Percentiles rank a stretch among this genome's conserved stretches.
phyloP scores from a whole-genome alignment of 2,888 invertebrate species.

The Lamellibrachia satsuma region DNA sequence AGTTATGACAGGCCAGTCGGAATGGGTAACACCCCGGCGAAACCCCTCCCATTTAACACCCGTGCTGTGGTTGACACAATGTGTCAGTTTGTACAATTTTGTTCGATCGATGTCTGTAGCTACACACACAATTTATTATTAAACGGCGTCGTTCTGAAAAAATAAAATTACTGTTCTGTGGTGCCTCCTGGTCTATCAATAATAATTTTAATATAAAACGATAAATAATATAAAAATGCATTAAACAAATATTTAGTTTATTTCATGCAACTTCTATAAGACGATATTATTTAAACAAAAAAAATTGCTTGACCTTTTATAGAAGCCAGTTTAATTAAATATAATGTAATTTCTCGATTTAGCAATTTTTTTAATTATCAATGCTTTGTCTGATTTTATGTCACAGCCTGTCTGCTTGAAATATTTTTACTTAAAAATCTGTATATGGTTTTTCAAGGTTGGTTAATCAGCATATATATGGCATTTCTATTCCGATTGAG shows the following conservation, averaged over 20 bases:
- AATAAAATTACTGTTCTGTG: background rate
- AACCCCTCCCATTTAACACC: slow-evolving; percentile 17
- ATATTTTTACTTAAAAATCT: too few relatives aligned
- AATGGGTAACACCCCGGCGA: slow-evolving; percentile 9
- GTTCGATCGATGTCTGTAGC: background rate
- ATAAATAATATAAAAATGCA: background rate
- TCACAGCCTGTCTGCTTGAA: too few relatives aligned
- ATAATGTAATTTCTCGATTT: too few relatives aligned
- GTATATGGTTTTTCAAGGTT: too few relatives aligned
- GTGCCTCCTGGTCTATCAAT: background rate
- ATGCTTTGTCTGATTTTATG: too few relatives aligned
- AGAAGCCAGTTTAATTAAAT: too few relatives aligned
- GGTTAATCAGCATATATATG: too few relatives aligned
- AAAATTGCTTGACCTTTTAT: too few relatives aligned
- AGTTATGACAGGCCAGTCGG: background rate
- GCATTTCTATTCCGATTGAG: too few relatives aligned
- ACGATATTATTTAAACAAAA: too few relatives aligned
- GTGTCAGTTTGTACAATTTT: background rate
- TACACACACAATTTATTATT: background rate
- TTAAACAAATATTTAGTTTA: background rate
- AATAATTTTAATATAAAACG: background rate
- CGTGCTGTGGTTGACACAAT: slow-evolving; percentile 6
- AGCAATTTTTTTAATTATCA: too few relatives aligned
- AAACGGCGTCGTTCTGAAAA: background rate
- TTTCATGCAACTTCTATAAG: background rate